A percentile compares a stretch with the other conserved stretches of the same genome.
These are phyloP conservation scores for Chloropsis hardwickii DNA, from an alignment of 2,113 vertebrate genomes.

Conservation along the genomic window DNA sequence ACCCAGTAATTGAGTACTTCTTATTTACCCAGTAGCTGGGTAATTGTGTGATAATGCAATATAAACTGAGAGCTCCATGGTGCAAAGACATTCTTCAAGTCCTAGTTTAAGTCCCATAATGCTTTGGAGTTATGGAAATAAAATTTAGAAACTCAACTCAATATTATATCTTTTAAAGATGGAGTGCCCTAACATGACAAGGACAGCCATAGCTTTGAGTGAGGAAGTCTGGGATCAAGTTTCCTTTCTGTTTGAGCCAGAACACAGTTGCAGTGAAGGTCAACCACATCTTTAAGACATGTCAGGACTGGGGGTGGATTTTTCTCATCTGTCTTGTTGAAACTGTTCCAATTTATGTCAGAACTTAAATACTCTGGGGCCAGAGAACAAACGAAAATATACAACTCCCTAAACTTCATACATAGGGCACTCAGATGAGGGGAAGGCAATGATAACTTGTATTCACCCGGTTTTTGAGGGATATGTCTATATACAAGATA, in stretches of 20 bases:
- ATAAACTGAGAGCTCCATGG: background rate
- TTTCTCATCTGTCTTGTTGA: background rate
- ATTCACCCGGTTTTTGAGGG: background rate
- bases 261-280: background rate
- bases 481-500: background rate
- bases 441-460: background rate
- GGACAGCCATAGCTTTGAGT: background rate
- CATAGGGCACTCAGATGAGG: background rate
- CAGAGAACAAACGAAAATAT: background rate
- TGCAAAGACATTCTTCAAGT: background rate
- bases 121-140: background rate
- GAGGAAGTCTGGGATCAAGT: background rate
- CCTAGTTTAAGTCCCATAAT: background rate
- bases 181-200: background rate
- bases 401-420: background rate
- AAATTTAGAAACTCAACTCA: background rate
- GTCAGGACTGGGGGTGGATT: background rate
- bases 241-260: background rate
- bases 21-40: background rate
- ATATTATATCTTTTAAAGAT: background rate
- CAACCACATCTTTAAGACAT: background rate
- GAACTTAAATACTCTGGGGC: background rate
- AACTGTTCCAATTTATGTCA: background rate
- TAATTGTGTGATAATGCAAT: background rate
- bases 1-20: background rate